phyloP scores from a whole-genome alignment of 2,888 invertebrate genomes.

The Tinea pellionella region DNA sequence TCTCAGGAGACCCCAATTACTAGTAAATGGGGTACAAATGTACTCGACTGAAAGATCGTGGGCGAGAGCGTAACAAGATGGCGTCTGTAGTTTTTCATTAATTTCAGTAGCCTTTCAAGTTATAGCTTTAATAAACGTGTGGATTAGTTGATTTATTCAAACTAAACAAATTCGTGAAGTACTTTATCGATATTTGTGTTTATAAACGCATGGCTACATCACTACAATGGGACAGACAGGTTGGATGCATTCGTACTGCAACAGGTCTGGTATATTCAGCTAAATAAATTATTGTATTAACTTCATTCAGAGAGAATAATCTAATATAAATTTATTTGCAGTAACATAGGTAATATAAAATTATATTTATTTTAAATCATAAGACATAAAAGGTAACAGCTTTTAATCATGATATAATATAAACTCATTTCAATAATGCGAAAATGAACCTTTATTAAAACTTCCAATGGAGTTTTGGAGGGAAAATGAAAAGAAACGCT shows the following conservation, averaged over 20 bases:
- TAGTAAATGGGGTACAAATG: not conserved
- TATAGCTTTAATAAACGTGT: too few relatives aligned
- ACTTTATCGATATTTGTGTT: not conserved
- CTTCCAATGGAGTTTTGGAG: too few relatives aligned
- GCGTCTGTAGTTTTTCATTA: too few relatives aligned
- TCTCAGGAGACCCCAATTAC: slow-evolving; percentile 5
- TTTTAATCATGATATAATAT: not conserved
- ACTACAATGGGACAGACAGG: not conserved
- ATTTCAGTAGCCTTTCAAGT: too few relatives aligned
- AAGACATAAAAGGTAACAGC: too few relatives aligned
- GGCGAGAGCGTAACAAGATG: not conserved
- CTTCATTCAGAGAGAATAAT: not conserved
- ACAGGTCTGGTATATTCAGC: not conserved
- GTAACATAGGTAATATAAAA: not conserved
- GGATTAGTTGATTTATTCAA: too few relatives aligned
- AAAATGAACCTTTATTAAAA: too few relatives aligned
- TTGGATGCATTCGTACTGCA: not conserved
- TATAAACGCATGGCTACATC: not conserved
- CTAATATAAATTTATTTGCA: not conserved
- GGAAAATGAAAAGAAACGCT: too few relatives aligned
- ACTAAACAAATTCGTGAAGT: too few relatives aligned
- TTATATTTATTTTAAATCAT: too few relatives aligned
- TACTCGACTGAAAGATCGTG: slow-evolving; percentile 3
- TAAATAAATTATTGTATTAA: not conserved
- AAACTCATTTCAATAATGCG: not conserved